Evolutionary conservation across 2,113 vertebrate genomes (phyloP), one percentile per base, ranked within the genome.

Genomic region (Microtus pennsylvanicus): DNA sequence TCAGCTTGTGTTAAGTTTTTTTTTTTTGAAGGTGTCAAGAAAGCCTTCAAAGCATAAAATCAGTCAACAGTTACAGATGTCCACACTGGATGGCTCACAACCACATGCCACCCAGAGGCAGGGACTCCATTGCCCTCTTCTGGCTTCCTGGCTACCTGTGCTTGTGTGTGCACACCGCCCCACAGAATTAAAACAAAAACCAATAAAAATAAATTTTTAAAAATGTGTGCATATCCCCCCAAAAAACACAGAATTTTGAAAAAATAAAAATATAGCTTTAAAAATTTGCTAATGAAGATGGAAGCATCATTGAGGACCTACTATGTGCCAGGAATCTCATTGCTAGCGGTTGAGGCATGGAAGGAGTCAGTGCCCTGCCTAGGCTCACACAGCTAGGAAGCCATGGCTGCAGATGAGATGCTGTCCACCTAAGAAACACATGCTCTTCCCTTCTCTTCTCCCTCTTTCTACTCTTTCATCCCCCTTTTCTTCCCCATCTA

Each of bases 311-410:
- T 16, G 52, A 67, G 28, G 1, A 33, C 58, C 76, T 28, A 0
- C 5, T 7, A 0, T 1, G n/a, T 1, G 14, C 26, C 30, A 6
- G 58, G 1, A 10, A 7, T 47, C 58, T 52, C 2, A 1, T 8
- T 2, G 7, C 24, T 16, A 0, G 58, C 16, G 10, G 38, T 9
- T 0, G 67, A 52, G 5, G 3, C 12, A 14, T 14, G 30, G 9
- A 65, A 81, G 8, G 21, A 58, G 33, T 55, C 7, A 35, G 33
- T 28, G 6, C 50, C 5, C 4, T 42, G 8, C 4, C 16, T 38
- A 55, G 74, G 14, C 7, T 65, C 45, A 11, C 42, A 7, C 1
- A 58, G 50, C 24, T 33, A 33, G 9, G 86, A 52, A 94, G 38
- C 16, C 45, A 33, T 0, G 9, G 24, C 28, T 33, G 14, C 61